Conservation (phyloP, 2,797 vertebrate genomes). For the Tolypeutes matacus region DNA sequence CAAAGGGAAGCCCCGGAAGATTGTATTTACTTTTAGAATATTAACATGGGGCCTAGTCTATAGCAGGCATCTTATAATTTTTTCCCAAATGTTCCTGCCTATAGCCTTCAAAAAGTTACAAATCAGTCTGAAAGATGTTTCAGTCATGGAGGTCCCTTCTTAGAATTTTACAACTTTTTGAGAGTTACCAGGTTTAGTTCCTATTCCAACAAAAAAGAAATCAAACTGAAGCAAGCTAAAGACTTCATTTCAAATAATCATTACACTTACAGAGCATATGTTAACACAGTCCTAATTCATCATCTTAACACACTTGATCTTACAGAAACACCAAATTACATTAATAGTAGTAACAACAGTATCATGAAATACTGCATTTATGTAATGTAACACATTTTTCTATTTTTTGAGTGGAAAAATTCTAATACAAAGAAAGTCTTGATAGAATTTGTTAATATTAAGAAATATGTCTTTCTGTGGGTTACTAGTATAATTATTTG, state of each 20-base stretch:
- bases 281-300: background rate
- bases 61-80: background rate
- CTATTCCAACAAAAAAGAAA: conserved; percentile 18
- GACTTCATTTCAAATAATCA: background rate
- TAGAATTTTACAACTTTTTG: conserved; percentile 13
- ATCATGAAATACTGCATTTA: background rate
- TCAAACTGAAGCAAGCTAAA: background rate
- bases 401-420: background rate
- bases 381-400: background rate
- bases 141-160: background rate
- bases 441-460: background rate
- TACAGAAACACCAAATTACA: background rate
- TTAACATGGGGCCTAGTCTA: background rate
- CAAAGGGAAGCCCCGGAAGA: background rate
- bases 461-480: conserved; percentile 16
- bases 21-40: conserved; percentile 4
- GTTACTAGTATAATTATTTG: conserved; percentile 17
- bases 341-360: background rate
- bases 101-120: conserved; percentile 36
- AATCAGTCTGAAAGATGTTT: background rate
- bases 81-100: background rate
- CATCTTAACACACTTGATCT: background rate
- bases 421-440: conserved; percentile 1
- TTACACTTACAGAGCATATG: background rate
- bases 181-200: background rate